Conservation (phyloP, 2,113 vertebrate species). For the Polypterus senegalus region DNA sequence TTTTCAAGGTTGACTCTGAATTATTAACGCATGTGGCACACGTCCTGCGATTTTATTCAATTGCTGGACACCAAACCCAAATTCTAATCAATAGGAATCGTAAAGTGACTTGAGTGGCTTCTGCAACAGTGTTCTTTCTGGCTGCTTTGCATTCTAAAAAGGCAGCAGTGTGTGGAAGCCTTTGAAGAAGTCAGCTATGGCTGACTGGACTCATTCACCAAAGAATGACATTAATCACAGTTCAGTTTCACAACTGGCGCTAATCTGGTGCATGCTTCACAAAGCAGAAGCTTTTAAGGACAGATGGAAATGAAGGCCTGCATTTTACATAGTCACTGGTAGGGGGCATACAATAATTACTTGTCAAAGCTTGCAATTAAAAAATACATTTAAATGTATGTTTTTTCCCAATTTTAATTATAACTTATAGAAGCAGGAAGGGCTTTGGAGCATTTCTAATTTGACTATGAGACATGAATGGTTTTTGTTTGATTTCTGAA, state of each 20-base stretch:
- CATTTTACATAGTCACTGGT: conserved; percentile 26
- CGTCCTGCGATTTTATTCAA: conserved; percentile 7
- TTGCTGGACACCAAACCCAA: background rate
- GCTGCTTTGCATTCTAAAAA: background rate
- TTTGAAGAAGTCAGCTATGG: conserved; percentile 2
- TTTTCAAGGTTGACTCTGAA: no score
- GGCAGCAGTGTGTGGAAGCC: conserved; percentile 1
- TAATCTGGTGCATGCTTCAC: conserved; percentile 2
- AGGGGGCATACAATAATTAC: conserved; percentile 24
- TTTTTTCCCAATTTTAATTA: background rate
- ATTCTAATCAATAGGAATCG: background rate
- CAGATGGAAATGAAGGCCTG: background rate
- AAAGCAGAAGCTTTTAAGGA: conserved; percentile 15
- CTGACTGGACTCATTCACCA: conserved; percentile 2
- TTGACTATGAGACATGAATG: no score
- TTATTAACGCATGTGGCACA: background rate
- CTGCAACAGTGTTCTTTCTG: background rate
- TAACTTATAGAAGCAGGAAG: background rate
- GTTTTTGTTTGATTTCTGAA: no score
- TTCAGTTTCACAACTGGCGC: conserved; percentile 15
- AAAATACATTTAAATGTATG: background rate
- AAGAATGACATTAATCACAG: conserved; percentile 9
- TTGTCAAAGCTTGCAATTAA: conserved; percentile 12
- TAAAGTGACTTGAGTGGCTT: conserved; percentile 9
- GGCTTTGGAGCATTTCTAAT: background rate